Evolutionary conservation across 1,140 invertebrate species (phyloP), one percentile per base, ranked within the genome.

Genomic region (Heliothis subflexa): DNA sequence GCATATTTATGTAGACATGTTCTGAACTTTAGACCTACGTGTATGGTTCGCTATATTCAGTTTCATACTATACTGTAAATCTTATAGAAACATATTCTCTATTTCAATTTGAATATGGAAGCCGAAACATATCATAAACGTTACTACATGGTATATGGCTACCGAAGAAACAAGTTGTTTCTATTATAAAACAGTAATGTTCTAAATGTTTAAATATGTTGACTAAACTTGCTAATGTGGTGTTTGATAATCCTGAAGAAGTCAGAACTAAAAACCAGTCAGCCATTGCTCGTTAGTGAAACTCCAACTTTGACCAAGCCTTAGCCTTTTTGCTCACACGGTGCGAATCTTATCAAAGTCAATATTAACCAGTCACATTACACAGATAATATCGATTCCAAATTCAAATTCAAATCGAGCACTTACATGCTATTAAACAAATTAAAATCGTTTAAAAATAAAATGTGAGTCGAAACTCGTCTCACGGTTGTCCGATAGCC

Each of bases 351-450:
- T n/a, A 66, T 66, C 62, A 47, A 52, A 18, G 18, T 28, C 47
- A 70, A 45, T 25, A 50, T 21, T 13, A 70, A n/a, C 21, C 66
- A 66, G 62, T 66, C 47, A 70, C 47, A 70, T 68, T 21, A 28
- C 66, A 70, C 5, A 70, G 66, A 70, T 70, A 70, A 70, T 25
- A 70, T 70, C 66, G 50, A 50, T 70, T 52, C 66, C 66, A 70
- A 70, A 70, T 70, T 52, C 66, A 70, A 52, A 70, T 70, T 70
- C 47, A 70, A 70, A 70, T 70, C 66, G 21, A 52, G 13, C 47
- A 70, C 47, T 70, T 70, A 55, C 50, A 71, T 55, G 68, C 68
- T 52, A 70, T 52, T 52, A 52, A 52, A 50, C 45, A 47, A 70
- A 70, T 70, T 70, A 70, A 16, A 62, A 40, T 66, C 45, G 3